Conservation (phyloP, 2,797 vertebrate species). For the Cuniculus paca region DNA sequence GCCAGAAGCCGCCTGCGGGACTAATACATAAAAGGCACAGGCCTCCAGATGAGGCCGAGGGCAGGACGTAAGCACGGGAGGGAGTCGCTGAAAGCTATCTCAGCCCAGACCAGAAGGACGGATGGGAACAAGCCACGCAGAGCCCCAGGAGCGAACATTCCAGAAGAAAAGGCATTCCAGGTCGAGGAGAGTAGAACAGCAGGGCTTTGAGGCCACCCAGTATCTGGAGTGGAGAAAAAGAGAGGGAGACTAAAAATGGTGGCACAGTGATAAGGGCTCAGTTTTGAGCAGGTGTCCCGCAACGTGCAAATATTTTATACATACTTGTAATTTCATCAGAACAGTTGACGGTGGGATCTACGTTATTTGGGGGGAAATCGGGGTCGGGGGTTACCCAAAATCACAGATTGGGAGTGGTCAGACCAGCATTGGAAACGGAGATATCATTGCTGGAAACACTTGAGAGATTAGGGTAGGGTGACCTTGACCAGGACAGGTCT, state of each 20-base stretch:
- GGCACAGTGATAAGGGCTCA: background rate
- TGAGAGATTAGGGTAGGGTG: background rate
- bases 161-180: background rate
- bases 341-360: background rate
- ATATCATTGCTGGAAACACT: background rate
- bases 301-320: background rate
- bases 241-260: background rate
- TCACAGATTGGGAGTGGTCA: background rate
- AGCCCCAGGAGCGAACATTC: background rate
- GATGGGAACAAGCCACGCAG: background rate
- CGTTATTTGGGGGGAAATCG: conserved; percentile 5
- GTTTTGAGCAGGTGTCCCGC: conserved; percentile 10
- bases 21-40: background rate
- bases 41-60: background rate
- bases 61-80: background rate
- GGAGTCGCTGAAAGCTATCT: background rate
- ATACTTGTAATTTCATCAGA: background rate
- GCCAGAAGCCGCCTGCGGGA: background rate
- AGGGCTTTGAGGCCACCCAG: background rate
- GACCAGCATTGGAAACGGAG: background rate
- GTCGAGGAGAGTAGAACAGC: background rate
- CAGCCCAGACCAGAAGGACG: background rate
- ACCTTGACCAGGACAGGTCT: background rate
- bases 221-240: background rate
- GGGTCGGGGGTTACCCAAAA: conserved; percentile 6